Conservation (phyloP, 2,113 vertebrate species). For the Otolemur garnettii region DNA sequence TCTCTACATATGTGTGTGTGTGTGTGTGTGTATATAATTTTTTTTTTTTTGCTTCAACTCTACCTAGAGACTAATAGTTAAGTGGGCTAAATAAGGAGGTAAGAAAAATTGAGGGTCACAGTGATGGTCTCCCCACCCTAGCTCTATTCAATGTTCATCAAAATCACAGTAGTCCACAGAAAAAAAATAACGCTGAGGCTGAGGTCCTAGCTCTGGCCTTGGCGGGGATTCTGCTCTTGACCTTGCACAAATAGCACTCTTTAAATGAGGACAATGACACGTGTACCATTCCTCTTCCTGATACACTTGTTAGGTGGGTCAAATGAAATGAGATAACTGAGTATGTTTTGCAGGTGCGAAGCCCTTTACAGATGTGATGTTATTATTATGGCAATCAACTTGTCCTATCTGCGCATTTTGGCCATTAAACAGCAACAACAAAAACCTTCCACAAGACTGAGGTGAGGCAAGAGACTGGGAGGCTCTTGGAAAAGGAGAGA, state of each 20-base stretch:
- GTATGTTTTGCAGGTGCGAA: neutral
- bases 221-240: neutral
- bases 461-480: neutral
- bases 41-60: constrained; percentile 3
- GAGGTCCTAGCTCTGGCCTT: neutral
- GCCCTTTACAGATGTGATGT: neutral
- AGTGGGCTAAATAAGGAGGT: neutral
- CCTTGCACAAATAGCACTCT: neutral
- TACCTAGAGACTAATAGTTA: constrained; percentile 4
- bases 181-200: neutral
- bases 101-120: neutral
- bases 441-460: constrained; percentile 41
- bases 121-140: neutral
- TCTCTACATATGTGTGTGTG: too few relatives aligned
- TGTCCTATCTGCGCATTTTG: constrained; percentile 18
- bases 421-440: constrained; percentile 42
- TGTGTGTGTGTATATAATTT: too few relatives aligned
- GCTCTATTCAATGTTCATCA: neutral
- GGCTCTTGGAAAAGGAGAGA: neutral
- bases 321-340: neutral
- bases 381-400: constrained; percentile 61
- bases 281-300: neutral
- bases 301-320: neutral
- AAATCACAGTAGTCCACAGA: neutral
- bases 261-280: neutral